Conservation (phyloP, 2,888 invertebrate genomes). For the Orthosia gothica region DNA sequence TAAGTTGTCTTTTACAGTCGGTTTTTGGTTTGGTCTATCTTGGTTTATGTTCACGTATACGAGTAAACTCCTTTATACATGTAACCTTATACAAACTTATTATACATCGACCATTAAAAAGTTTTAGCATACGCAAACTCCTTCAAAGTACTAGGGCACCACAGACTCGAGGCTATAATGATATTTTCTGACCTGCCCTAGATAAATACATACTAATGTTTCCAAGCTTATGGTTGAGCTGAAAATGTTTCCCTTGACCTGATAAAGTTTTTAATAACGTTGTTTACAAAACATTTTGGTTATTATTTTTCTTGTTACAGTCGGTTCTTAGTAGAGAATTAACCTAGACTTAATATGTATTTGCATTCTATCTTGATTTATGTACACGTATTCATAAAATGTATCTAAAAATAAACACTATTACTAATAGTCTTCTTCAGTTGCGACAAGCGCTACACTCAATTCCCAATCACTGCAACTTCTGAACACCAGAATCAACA, state of each 20-base stretch:
- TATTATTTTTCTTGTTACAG: neutral
- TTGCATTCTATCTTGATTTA: too few relatives aligned
- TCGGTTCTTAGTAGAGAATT: neutral
- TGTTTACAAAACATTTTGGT: neutral
- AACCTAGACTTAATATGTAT: too few relatives aligned
- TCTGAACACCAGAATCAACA: too few relatives aligned
- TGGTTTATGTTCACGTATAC: too few relatives aligned
- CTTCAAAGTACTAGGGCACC: neutral
- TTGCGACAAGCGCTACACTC: too few relatives aligned
- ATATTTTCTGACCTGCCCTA: slow-evolving; percentile 18
- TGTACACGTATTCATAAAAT: too few relatives aligned
- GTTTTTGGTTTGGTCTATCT: neutral
- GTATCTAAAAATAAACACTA: too few relatives aligned
- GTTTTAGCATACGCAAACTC: slow-evolving; percentile 26
- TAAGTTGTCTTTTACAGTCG: neutral
- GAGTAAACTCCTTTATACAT: too few relatives aligned
- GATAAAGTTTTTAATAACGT: neutral
- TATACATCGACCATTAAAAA: slow-evolving; percentile 11
- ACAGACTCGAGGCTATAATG: slow-evolving; percentile 5
- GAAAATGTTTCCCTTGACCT: neutral
- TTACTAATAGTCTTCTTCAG: too few relatives aligned
- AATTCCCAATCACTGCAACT: too few relatives aligned
- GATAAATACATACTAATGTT: slow-evolving; percentile 13
- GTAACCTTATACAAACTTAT: too few relatives aligned
- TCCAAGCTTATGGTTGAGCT: neutral